Base-by-base conservation (phyloP, 2,888 invertebrate species). In the Lasioglossum villosulum region DNA sequence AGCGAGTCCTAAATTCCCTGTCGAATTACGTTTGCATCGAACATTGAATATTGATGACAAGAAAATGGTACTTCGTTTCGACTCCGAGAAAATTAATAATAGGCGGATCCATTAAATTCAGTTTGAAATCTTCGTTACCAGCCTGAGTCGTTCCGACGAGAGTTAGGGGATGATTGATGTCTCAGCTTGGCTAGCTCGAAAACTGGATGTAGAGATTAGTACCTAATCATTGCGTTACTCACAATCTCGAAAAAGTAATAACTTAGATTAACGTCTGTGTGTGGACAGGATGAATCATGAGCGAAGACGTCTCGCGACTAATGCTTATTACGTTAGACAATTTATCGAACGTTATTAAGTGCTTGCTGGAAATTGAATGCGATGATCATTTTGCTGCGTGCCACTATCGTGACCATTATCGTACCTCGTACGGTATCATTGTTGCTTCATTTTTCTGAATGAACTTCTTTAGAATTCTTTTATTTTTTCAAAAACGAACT, bases 291-390 rank as follows among this genome's bases (percentile, higher is more conserved):
- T 52, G 48, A 52, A 52, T 52, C 48, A 52, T 23, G 48, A 52
- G 48, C 48, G 48, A 52, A 52, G 48, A 8, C 48, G 48, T 52
- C 34, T 5, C n/a, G 63, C 34, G 42, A 70, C 48, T 82, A 68
- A 73, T 39, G 68, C 77, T 59, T 37, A n/a, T 6, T n/a, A 27
- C 4, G 19, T 39, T 63, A 27, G 63, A 48, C 37, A n/a, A 39
- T 42, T 56, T 23, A 66, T 30, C 59, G 6, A n/a, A 16, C 16
- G n/a, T 16, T 30, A 45, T 82, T 76, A 52, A 52, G 23, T 52
- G 48, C 48, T 8, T 23, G 48, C 8, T 48, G 48, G 48, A 52
- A 52, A 52, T 52, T 52, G 48, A 52, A 52, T 52, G 48, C 23
- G 8, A 23, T 23, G 23, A 52, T 23, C 23, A 8, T 19, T 52